Conservation (phyloP, 2,888 invertebrate species). For the Scelioninae gen. 2 region DNA sequence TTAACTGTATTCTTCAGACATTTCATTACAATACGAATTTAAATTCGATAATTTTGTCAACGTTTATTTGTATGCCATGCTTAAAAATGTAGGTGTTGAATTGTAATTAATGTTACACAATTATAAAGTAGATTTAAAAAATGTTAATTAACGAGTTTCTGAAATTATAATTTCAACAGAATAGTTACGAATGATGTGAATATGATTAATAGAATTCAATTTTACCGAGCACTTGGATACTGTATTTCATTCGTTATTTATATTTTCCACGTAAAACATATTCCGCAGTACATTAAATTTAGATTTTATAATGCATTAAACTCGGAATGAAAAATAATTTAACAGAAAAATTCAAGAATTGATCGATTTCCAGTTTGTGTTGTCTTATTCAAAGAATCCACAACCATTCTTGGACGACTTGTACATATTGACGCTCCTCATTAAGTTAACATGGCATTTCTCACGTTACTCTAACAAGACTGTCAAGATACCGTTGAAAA, state of each 20-base stretch:
- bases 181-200: background rate
- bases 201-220: too few relatives aligned
- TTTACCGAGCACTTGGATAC: background rate
- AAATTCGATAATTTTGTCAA: too few relatives aligned
- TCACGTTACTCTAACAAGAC: slow-evolving; percentile 25
- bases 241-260: background rate
- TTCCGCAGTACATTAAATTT: background rate
- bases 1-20: too few relatives aligned
- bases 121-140: too few relatives aligned
- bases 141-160: too few relatives aligned
- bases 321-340: background rate
- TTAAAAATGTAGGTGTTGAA: too few relatives aligned
- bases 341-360: too few relatives aligned
- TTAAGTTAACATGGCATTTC: slow-evolving; percentile 20
- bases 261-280: background rate
- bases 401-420: background rate
- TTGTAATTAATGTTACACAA: too few relatives aligned
- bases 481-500: slow-evolving; percentile 21
- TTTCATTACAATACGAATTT: too few relatives aligned
- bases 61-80: too few relatives aligned
- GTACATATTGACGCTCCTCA: slow-evolving; percentile 20
- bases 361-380: background rate
- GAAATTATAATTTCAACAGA: background rate
- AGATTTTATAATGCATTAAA: slow-evolving; percentile 3
- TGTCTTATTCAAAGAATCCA: slow-evolving; percentile 2